Evolutionary conservation across 2,113 vertebrate genomes (phyloP).

Genomic region (Paramormyrops kingsleyae): DNA sequence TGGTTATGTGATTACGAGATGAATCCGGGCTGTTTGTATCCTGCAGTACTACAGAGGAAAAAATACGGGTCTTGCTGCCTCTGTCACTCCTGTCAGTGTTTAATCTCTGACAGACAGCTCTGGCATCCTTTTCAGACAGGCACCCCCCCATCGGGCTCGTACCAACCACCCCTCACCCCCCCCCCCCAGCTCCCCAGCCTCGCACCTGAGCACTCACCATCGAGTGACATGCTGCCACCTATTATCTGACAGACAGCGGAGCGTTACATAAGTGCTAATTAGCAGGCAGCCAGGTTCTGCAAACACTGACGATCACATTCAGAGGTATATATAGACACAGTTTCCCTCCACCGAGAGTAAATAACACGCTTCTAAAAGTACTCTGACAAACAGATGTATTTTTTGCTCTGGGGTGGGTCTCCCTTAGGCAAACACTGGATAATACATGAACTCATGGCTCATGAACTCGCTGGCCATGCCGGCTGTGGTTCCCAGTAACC

Average conservation of each 20-base stretch:
- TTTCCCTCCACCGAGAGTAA: neutral
- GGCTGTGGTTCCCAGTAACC: neutral
- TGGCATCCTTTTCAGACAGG: neutral
- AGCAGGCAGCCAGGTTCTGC: neutral
- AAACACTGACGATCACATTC: neutral
- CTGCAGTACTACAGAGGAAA: neutral
- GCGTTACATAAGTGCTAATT: neutral
- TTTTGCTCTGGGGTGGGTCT: neutral
- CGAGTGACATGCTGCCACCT: neutral
- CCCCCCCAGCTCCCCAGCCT: neutral
- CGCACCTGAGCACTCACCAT: neutral
- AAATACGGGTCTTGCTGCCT: neutral
- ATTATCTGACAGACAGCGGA: neutral
- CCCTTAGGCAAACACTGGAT: neutral
- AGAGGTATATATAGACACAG: neutral
- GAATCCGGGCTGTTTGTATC: neutral
- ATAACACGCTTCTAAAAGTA: slow-evolving; percentile 3
- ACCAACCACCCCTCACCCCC: too few relatives aligned
- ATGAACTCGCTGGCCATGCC: neutral
- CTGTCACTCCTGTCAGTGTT: neutral
- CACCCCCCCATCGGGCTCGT: neutral
- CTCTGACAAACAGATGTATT: neutral
- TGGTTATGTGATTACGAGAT: neutral
- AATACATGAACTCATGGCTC: neutral
- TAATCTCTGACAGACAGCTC: neutral